Evolutionary conservation across 1,140 invertebrate species (phyloP).

Genomic region (Scylla paramamosain): DNA sequence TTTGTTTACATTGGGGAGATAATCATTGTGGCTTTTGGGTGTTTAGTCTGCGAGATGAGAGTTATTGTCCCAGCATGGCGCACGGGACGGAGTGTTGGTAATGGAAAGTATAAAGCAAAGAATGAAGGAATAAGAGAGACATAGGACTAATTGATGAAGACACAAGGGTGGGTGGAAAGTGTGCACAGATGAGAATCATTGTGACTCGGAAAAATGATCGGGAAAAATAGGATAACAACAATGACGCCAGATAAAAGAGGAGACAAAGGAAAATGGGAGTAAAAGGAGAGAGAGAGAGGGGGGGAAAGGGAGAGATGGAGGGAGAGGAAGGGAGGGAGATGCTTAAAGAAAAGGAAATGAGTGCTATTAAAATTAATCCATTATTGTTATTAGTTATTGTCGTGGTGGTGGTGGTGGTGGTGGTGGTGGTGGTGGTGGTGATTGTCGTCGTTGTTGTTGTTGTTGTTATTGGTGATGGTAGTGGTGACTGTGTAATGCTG

Average conservation of each 20-base stretch:
- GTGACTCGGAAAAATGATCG: neutral
- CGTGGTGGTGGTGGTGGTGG: too few species aligned
- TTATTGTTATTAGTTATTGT: too few species aligned
- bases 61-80: neutral
- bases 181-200: neutral
- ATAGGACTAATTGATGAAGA: too few species aligned
- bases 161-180: neutral
- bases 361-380: neutral
- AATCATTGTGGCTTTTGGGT: neutral
- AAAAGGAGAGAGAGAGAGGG: neutral
- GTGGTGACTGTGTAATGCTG: too few species aligned
- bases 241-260: neutral
- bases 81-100: neutral
- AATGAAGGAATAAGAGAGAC: neutral
- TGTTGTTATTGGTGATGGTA: too few species aligned
- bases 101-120: neutral
- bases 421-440: too few species aligned
- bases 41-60: neutral
- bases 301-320: neutral
- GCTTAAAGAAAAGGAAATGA: neutral
- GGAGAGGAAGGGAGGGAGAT: neutral
- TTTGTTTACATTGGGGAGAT: neutral
- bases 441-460: too few species aligned
- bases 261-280: neutral
- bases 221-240: neutral